Percentiles rank a stretch among this genome's conserved stretches.
Conservation (phyloP, 2,888 invertebrate species). For the Galerucella calmariensis region DNA sequence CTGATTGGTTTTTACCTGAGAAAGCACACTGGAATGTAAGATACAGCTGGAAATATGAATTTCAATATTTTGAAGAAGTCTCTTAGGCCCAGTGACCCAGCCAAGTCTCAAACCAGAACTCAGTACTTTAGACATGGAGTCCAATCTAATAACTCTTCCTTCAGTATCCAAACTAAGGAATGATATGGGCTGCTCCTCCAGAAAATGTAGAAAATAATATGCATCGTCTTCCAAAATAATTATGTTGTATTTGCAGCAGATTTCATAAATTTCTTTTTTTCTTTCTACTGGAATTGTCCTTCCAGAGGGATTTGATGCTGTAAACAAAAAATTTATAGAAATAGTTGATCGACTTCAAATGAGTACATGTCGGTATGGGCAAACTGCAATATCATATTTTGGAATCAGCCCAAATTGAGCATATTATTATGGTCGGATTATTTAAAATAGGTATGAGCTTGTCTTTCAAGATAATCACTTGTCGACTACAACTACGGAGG, state of each 20-base stretch:
- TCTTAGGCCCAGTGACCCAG: conserved; percentile 78
- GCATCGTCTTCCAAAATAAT: conserved; percentile 86
- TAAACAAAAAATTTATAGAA: conserved; percentile 13
- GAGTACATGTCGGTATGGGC: no score
- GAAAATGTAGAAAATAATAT: conserved; percentile 82
- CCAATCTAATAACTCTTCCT: conserved; percentile 80
- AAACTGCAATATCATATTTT: no score
- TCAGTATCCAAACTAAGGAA: conserved; percentile 80
- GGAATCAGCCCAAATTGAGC: no score
- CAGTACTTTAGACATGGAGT: conserved; percentile 82
- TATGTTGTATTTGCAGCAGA: conserved; percentile 81
- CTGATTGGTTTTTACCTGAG: conserved; percentile 68
- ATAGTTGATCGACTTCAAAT: not conserved
- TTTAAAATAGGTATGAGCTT: no score
- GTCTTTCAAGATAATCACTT: no score
- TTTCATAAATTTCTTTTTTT: conserved; percentile 75
- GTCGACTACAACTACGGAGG: no score
- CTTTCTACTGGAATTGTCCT: conserved; percentile 74
- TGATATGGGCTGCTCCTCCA: conserved; percentile 71
- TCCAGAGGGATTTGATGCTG: conserved; percentile 81
- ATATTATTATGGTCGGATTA: no score
- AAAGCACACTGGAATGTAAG: conserved; percentile 73
- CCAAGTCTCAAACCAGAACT: conserved; percentile 79
- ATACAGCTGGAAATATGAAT: conserved; percentile 78
- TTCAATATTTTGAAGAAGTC: conserved; percentile 72